Percentiles rank a stretch among this genome's conserved stretches.
Evolutionary conservation across 2,797 vertebrate genomes (phyloP).

Genomic region (Neosilurus mollespiculum): DNA sequence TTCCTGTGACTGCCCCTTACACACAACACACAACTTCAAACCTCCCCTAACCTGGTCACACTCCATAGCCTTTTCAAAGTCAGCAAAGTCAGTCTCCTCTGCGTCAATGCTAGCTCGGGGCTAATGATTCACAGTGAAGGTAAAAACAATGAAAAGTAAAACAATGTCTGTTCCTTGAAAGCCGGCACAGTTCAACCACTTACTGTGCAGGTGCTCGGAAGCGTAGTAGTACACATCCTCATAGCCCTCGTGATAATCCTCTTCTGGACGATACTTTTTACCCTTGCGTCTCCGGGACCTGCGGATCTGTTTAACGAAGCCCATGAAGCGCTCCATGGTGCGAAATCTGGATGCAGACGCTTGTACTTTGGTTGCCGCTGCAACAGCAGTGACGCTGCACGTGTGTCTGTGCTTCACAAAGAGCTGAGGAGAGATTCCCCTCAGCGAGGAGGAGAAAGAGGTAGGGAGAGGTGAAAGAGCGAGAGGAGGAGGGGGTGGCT

Average conservation of each 20-base stretch:
- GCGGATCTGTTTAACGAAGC: conserved; percentile 90
- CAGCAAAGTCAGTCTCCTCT: conserved; percentile 19
- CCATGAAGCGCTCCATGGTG: conserved; percentile 90
- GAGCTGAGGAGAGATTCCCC: conserved; percentile 49
- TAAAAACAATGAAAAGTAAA: conserved; percentile 41
- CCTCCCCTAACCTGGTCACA: conserved; percentile 20
- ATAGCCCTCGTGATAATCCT: conserved; percentile 98
- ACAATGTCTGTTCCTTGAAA: neutral
- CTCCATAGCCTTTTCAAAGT: conserved; percentile 27
- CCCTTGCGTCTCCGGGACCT: conserved; percentile 88
- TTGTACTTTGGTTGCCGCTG: neutral
- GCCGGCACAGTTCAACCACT: conserved; percentile 60
- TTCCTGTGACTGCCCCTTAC: conserved; percentile 4
- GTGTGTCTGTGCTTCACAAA: conserved; percentile 51
- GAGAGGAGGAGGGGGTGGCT: conserved; percentile 23
- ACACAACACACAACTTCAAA: conserved; percentile 18
- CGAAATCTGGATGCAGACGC: conserved; percentile 26
- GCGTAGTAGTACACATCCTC: conserved; percentile 98
- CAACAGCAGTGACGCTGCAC: conserved; percentile 24
- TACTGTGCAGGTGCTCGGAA: conserved; percentile 90
- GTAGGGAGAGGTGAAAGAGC: conserved; percentile 6
- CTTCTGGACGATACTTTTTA: conserved; percentile 94
- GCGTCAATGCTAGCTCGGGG: conserved; percentile 22
- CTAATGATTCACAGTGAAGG: conserved; percentile 40
- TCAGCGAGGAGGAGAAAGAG: conserved; percentile 41